Conservation (phyloP, 2,888 invertebrate genomes). For the Stenodema calcarata region DNA sequence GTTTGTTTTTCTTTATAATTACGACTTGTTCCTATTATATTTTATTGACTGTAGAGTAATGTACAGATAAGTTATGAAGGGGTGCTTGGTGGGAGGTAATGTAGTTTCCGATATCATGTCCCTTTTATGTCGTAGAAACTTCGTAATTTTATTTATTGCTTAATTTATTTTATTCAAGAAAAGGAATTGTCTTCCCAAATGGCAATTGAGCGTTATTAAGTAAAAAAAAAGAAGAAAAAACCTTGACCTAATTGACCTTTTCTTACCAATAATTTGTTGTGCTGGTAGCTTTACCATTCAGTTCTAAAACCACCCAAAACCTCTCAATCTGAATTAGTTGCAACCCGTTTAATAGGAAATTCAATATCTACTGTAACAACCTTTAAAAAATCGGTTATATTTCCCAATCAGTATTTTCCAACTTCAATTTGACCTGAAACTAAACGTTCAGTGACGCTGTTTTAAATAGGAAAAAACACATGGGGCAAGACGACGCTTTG, state of each 20-base stretch:
- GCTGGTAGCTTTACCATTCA: neutral
- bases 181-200: neutral
- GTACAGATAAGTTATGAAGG: conserved; percentile 5
- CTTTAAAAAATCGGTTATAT: no score
- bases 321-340: no score
- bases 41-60: conserved; percentile 30
- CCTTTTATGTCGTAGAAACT: neutral
- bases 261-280: neutral
- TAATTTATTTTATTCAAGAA: neutral
- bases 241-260: no score
- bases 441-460: no score
- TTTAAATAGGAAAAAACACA: no score
- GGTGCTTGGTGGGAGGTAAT: neutral
- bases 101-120: neutral
- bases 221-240: neutral
- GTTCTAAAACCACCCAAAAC: neutral
- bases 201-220: neutral
- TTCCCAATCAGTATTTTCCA: no score
- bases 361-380: no score
- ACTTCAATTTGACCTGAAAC: no score
- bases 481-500: no score
- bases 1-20: conserved; percentile 30
- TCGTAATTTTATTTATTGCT: neutral
- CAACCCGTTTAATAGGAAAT: no score
- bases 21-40: conserved; percentile 41